Evolutionary conservation across 2,888 invertebrate species (phyloP), one percentile per base, ranked within the genome.

Genomic region (Lasioglossum figueresi): DNA sequence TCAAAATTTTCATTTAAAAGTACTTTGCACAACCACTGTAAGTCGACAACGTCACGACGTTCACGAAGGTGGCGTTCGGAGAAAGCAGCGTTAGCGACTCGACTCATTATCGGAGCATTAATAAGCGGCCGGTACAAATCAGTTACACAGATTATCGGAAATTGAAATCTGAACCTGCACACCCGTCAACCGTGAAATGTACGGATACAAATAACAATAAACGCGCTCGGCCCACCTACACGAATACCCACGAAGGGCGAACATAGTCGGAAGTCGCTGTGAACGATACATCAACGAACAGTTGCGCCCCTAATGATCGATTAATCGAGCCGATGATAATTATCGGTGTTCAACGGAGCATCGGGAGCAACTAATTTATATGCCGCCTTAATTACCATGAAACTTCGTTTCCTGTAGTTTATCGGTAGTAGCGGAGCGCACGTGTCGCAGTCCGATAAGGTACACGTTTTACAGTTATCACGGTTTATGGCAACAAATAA

Each of bases 401-500:
- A 63, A 77, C 16, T 16, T 10, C 19, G 27, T 31, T 43, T 31
- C 19, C 3, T 2, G 37, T 1, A 72, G 72, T 68, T 84, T 37
- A 45, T 19, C 19, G 16, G 3, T n/a, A 27, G 2, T 37, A 4
- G 2, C 23, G 12, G 10, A 1, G 14, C 63, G 63, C 85, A 80
- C 79, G 78, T 84, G 78, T 76, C 48, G 4, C 19, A n/a, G 40
- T 3, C 5, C 70, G 48, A 76, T 76, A 76, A 81, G 19, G 10
- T 59, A 10, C 31, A 68, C 34, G 72, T 78, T 84, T 73, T 48
- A 43, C 75, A 56, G 48, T 72, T 77, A 79, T 72, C 70, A 76
- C 4, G 23, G 34, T 19, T 63, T 52, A 48, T 31, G 19, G 27
- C 27, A 43, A 80, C 84, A 79, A 80, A 83, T 86, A 87, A 91